These are phyloP conservation scores for Falco peregrinus DNA, from an alignment of 2,797 vertebrate species.

Conservation along the genomic window DNA sequence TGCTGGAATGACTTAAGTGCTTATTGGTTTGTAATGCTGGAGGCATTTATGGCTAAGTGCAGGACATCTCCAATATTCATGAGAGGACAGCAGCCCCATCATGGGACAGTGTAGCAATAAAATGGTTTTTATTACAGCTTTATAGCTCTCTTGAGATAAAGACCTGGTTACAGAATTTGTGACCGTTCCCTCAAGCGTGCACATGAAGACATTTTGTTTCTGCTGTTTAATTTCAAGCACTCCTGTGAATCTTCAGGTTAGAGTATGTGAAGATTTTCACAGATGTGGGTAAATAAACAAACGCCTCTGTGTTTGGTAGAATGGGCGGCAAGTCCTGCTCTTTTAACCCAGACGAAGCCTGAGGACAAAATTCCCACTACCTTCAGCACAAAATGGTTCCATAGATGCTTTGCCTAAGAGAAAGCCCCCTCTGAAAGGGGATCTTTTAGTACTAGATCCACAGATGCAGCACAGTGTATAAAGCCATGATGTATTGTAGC, in stretches of 20 bases:
- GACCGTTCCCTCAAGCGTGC: not conserved
- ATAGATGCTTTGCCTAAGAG: not conserved
- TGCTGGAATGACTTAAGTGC: not conserved
- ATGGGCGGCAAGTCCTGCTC: not conserved
- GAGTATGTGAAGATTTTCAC: not conserved
- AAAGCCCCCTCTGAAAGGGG: not conserved
- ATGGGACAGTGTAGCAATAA: not conserved
- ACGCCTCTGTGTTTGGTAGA: not conserved
- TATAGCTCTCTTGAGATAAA: slow-evolving; percentile 13
- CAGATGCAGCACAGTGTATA: not conserved
- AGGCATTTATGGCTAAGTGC: slow-evolving; percentile 17
- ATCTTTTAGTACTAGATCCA: not conserved
- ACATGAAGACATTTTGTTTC: not conserved
- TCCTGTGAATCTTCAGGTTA: not conserved
- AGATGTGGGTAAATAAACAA: not conserved
- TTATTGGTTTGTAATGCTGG: slow-evolving; percentile 17
- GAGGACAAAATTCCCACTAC: not conserved
- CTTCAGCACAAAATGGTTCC: not conserved
- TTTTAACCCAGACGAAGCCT: not conserved
- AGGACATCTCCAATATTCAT: slow-evolving; percentile 38
- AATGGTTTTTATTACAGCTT: not conserved
- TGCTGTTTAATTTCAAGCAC: not conserved
- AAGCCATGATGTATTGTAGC: not conserved
- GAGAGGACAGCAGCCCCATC: not conserved
- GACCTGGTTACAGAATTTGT: not conserved